phyloP scores from a whole-genome alignment of 2,113 vertebrate genomes.

The Girardinichthys multiradiatus region DNA sequence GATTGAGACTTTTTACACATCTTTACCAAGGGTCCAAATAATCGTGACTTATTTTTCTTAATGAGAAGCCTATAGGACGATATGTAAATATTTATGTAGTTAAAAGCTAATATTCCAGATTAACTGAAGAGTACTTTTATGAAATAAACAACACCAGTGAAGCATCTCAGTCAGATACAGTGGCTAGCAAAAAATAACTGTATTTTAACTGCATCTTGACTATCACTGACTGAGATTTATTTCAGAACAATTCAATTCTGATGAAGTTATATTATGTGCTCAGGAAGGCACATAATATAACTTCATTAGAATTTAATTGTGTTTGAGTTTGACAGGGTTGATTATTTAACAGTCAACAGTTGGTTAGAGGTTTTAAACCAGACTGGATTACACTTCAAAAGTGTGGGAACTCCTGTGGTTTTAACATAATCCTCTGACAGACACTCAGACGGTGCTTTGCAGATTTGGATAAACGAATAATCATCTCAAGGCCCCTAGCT shows the following conservation, averaged over 20 bases:
- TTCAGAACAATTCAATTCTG: conserved; percentile 9
- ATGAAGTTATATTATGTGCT: conserved; percentile 31
- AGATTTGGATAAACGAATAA: conserved; percentile 48
- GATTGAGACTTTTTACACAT: neutral
- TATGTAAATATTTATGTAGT: conserved; percentile 9
- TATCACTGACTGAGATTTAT: neutral
- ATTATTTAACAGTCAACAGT: conserved; percentile 31
- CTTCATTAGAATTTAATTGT: too few relatives aligned
- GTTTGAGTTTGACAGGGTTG: neutral
- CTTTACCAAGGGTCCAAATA: neutral
- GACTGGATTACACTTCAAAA: conserved; percentile 38
- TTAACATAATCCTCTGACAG: conserved; percentile 29
- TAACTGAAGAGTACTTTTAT: conserved; percentile 25
- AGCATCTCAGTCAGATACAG: neutral
- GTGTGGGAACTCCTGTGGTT: conserved; percentile 23
- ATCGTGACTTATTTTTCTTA: neutral
- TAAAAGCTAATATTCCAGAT: conserved; percentile 33
- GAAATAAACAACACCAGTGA: neutral
- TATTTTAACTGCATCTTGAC: conserved; percentile 7
- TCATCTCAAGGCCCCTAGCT: conserved; percentile 49
- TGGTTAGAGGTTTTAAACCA: conserved; percentile 31
- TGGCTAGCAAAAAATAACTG: neutral
- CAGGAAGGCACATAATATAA: too few relatives aligned
- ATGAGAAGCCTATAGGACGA: conserved; percentile 21
- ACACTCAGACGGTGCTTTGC: conserved; percentile 20